Evolutionary conservation across 35 echinoderm and acorn worm genomes (phyloP).

Genomic region (Strongylocentrotus purpuratus): DNA sequence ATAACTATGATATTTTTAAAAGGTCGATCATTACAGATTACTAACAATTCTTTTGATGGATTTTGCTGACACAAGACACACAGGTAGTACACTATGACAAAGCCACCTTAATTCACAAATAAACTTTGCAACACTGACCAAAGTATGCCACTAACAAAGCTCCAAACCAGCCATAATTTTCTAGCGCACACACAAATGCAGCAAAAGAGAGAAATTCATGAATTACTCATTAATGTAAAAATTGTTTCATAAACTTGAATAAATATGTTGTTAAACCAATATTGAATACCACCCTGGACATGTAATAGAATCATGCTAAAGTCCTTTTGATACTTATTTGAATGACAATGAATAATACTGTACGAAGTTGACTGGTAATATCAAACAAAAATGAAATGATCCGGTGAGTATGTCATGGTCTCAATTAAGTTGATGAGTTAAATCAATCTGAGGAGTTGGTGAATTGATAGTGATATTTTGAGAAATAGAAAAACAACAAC

Average conservation of each 20-base stretch:
- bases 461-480: no score
- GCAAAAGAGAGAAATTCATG: not conserved
- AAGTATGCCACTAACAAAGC: not conserved
- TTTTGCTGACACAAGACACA: not conserved
- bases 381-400: no score
- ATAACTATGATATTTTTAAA: no score
- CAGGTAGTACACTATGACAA: not conserved
- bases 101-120: not conserved
- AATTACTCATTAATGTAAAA: not conserved
- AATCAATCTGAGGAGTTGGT: no score
- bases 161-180: not conserved
- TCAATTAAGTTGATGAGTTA: no score
- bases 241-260: not conserved
- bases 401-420: no score
- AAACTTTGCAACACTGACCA: not conserved
- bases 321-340: not conserved
- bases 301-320: not conserved
- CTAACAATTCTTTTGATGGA: not conserved
- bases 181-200: not conserved
- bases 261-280: not conserved
- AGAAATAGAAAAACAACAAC: no score
- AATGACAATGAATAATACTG: no score
- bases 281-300: not conserved
- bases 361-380: no score
- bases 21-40: not conserved